Base-by-base conservation (phyloP, 2,797 vertebrate genomes). In the Gobionotothen gibberifrons region DNA sequence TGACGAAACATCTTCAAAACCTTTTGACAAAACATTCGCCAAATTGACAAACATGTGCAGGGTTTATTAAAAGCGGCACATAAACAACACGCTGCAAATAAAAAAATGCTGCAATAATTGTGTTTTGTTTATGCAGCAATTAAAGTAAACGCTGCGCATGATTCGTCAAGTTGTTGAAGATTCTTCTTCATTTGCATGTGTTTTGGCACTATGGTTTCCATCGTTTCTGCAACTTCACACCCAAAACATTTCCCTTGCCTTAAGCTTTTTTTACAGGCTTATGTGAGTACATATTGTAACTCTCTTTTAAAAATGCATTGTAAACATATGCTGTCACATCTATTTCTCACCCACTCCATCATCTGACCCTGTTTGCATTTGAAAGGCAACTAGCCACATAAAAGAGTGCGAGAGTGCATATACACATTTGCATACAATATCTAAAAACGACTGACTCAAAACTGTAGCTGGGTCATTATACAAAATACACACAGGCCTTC, bases 221-320 rank as follows among this genome's bases (percentile, higher is more conserved):
- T 26, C 26, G 3, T 26, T 26, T 26, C 26, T 26, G n/a, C n/a
- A n/a, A n/a, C 46, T 57, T 14, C 26, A 69, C 51, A 74, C 74
- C 51, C 75, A 72, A 78, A 40, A 29, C 51, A 21, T 53, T 49
- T 71, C 44, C 10, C 16, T 44, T 17, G 29, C 16, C 21, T 46
- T 40, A 5, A 62, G 32, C 32, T 36, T 9, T 36, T 36, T 36
- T 36, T 9, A 36, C 8, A 36, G 57, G 32, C 59, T 39, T 17
- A 40, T 60, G 15, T 44, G 67, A 70, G 72, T 58, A 39, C 29
- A 58, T 62, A 43, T 54, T 22, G 43, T 12, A 15, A 15, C 51
- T 49, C 40, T 42, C 32, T 46, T 39, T 62, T 9, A 29, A 40
- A 59, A 56, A 19, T 14, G 29, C 11, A 48, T 22, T 46, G 21